Conservation (phyloP, 2,797 vertebrate genomes). For the Esox lucius region DNA sequence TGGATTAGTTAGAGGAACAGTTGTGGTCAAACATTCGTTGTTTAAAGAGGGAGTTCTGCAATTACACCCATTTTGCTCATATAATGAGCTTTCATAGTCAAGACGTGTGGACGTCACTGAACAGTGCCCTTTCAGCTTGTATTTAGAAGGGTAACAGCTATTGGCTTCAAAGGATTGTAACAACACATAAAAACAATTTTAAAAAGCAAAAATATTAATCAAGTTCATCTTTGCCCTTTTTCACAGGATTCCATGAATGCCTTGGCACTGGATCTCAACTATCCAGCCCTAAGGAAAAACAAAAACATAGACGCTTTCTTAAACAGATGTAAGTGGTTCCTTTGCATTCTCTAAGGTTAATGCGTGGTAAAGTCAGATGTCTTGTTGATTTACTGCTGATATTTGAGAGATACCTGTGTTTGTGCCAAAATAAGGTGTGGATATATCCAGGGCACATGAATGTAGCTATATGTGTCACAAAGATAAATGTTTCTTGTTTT, state of each 20-base stretch:
- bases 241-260: slow-evolving; percentile 92
- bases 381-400: too few relatives aligned
- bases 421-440: neutral
- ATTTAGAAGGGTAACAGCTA: neutral
- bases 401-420: too few relatives aligned
- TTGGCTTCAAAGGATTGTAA: neutral
- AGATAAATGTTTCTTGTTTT: neutral
- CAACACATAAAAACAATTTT: neutral
- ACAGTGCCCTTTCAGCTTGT: neutral
- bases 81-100: neutral
- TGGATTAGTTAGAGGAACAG: neutral
- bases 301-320: slow-evolving; percentile 97
- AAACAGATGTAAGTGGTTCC: slow-evolving; percentile 89
- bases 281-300: slow-evolving; percentile 93
- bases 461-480: neutral
- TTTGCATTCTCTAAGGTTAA: neutral
- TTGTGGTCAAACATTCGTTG: neutral
- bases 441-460: neutral
- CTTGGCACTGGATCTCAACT: slow-evolving; percentile 93
- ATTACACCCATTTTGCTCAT: neutral
- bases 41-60: neutral
- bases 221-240: slow-evolving; percentile 10
- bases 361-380: too few relatives aligned
- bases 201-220: neutral
- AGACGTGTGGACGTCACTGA: neutral